phyloP scores from a whole-genome alignment of 23 tunicate genomes.

The Styela plicata region DNA sequence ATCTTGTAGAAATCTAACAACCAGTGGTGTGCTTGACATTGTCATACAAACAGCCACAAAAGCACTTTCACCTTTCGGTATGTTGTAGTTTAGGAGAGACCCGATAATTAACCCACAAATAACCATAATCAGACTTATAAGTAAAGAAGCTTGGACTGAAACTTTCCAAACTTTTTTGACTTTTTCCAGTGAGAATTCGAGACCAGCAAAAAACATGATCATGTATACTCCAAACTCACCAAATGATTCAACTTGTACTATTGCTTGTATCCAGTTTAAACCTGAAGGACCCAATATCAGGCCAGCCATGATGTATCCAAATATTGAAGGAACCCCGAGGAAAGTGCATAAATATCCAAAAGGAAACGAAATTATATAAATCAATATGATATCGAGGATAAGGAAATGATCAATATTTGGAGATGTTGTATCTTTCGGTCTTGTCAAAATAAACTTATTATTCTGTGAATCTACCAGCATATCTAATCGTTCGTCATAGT shows the following conservation, averaged over 20 bases:
- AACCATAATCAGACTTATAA: conserved; percentile 45
- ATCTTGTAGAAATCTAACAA: conserved; percentile 66
- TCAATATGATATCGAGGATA: conserved; percentile 60
- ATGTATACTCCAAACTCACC: conserved; percentile 88
- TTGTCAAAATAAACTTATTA: conserved; percentile 74
- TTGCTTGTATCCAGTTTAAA: conserved; percentile 59
- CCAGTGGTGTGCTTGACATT: conserved; percentile 87
- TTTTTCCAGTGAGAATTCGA: conserved; percentile 76
- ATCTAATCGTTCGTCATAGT: conserved; percentile 57
- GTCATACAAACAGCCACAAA: conserved; percentile 82
- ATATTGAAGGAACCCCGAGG: conserved; percentile 64
- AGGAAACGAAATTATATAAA: conserved; percentile 48
- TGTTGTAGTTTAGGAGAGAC: conserved; percentile 21
- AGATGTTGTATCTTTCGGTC: conserved; percentile 73
- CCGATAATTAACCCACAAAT: conserved; percentile 53
- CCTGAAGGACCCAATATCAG: conserved; percentile 79
- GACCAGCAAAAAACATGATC: conserved; percentile 90
- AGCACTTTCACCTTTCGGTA: conserved; percentile 70
- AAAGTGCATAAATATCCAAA: conserved; percentile 56
- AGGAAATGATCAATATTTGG: conserved; percentile 80
- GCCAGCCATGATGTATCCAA: conserved; percentile 85
- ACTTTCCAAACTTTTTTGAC: conserved; percentile 77
- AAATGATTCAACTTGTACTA: conserved; percentile 84
- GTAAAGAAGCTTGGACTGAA: conserved; percentile 58
- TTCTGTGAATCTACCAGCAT: conserved; percentile 72